These are phyloP conservation scores for Lepisosteus oculatus DNA, from an alignment of 2,113 vertebrate species.

Conservation along the genomic window DNA sequence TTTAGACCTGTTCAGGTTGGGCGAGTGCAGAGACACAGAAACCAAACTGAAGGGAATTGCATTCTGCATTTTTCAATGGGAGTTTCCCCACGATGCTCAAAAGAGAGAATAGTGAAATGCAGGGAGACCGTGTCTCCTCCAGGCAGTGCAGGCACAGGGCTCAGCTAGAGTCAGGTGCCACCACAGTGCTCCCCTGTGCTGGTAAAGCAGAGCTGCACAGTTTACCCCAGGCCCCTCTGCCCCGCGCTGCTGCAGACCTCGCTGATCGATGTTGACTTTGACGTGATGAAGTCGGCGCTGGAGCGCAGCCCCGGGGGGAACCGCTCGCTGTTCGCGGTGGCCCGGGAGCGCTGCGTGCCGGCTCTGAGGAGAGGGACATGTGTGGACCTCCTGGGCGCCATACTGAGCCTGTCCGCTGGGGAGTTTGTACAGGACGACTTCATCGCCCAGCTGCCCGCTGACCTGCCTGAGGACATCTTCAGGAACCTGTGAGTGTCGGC, in stretches of 20 bases:
- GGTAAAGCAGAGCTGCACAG: too few species aligned
- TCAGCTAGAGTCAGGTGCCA: too few species aligned
- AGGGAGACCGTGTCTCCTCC: too few species aligned
- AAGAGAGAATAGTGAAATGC: too few species aligned
- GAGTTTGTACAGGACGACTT: slow-evolving; percentile 61
- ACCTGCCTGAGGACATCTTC: slow-evolving; percentile 61
- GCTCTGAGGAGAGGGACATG: slow-evolving; percentile 59
- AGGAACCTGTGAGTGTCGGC: slow-evolving; percentile 67
- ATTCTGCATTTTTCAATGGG: too few species aligned
- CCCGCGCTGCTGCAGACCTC: slow-evolving; percentile 7
- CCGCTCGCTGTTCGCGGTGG: slow-evolving; percentile 65
- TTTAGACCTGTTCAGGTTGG: too few species aligned
- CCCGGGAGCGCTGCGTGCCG: slow-evolving; percentile 64
- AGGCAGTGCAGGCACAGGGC: too few species aligned
- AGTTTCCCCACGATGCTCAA: too few species aligned
- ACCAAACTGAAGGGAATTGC: too few species aligned
- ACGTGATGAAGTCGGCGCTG: slow-evolving; percentile 46
- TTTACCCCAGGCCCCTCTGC: neutral
- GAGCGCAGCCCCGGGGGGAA: slow-evolving; percentile 67
- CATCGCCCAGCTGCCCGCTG: slow-evolving; percentile 46
- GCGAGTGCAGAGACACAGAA: too few species aligned
- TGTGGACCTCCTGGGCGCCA: slow-evolving; percentile 59
- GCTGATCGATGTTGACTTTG: slow-evolving; percentile 46
- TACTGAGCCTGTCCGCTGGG: slow-evolving; percentile 46
- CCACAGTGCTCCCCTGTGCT: too few species aligned